A percentile compares a stretch with the other conserved stretches of the same genome.
phyloP scores from a whole-genome alignment of 2,888 invertebrate species.

The Acanthosepion lycidas region DNA sequence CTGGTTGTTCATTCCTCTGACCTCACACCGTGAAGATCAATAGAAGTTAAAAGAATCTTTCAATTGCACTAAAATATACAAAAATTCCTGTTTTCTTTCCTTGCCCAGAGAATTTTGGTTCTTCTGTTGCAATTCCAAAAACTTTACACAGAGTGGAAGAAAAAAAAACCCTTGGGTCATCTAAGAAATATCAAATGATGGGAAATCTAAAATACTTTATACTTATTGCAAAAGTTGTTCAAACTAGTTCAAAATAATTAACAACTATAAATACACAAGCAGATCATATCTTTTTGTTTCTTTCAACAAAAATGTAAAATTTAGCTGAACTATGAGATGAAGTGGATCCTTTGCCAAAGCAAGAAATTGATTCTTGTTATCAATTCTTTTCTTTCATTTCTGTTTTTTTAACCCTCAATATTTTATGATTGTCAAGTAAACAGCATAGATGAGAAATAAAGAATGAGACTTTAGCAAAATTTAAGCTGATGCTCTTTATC shows the following conservation, averaged over 20 bases:
- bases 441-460: too few species aligned
- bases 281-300: background rate
- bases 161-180: background rate
- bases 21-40: background rate
- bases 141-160: background rate
- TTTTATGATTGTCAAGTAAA: too few species aligned
- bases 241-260: background rate
- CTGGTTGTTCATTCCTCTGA: background rate
- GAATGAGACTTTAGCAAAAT: too few species aligned
- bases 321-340: too few species aligned
- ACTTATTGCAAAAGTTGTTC: background rate
- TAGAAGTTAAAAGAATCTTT: background rate
- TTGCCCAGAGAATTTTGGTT: background rate
- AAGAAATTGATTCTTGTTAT: too few species aligned
- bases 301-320: background rate
- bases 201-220: background rate
- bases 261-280: background rate
- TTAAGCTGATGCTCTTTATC: too few species aligned
- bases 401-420: too few species aligned
- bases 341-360: too few species aligned
- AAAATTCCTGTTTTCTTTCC: background rate
- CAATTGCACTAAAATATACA: background rate
- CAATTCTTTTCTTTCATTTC: too few species aligned
- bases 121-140: slow-evolving; percentile 3
- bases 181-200: background rate